Conservation (phyloP, 2,797 vertebrate species). For the Vireo griseus region DNA sequence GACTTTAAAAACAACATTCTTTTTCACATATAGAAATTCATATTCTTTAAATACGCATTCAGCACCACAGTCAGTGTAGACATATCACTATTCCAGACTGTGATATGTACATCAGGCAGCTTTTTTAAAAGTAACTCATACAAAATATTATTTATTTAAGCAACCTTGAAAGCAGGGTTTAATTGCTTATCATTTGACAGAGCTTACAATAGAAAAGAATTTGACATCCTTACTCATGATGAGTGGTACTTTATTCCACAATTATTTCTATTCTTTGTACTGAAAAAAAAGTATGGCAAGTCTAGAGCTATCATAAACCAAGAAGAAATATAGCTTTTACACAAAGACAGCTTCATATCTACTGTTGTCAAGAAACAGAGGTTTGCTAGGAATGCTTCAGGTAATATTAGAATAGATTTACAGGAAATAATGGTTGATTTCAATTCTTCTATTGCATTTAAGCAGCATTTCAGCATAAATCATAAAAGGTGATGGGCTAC, state of each 20-base stretch:
- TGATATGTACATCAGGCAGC: neutral
- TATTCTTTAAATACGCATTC: neutral
- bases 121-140: neutral
- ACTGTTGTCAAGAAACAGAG: neutral
- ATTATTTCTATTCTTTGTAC: neutral
- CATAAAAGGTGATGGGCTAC: neutral
- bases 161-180: neutral
- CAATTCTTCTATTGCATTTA: neutral
- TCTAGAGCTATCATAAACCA: neutral
- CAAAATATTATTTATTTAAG: slow-evolving; percentile 11
- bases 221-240: neutral
- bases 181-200: slow-evolving; percentile 34
- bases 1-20: neutral
- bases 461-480: neutral
- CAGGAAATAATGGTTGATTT: neutral
- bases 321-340: neutral
- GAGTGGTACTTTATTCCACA: slow-evolving; percentile 7
- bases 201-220: neutral
- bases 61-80: neutral
- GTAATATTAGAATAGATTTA: neutral
- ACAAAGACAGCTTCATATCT: neutral
- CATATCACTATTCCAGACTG: neutral
- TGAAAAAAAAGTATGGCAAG: neutral
- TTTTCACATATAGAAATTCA: neutral
- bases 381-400: neutral